Evolutionary conservation across 2,113 vertebrate species (phyloP).

Genomic region (Cynopterus brachyotis): DNA sequence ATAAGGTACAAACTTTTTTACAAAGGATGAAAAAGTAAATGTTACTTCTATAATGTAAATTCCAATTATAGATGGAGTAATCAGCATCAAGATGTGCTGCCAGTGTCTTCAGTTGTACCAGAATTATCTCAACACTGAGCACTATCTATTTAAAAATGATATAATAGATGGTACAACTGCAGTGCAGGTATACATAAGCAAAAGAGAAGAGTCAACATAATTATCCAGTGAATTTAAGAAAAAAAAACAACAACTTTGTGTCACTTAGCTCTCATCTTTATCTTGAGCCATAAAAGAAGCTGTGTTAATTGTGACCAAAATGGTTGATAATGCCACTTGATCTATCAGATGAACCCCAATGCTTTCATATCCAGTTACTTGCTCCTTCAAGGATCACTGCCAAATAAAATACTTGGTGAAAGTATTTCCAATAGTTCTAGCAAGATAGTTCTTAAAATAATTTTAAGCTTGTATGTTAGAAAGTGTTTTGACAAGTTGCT

Average conservation of each 20-base stretch:
- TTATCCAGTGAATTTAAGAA: neutral
- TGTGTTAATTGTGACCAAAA: neutral
- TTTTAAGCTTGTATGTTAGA: neutral
- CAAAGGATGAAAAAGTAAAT: neutral
- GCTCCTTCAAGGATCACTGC: neutral
- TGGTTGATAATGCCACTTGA: neutral
- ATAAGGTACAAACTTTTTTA: neutral
- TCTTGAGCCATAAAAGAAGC: neutral
- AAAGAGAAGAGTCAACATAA: neutral
- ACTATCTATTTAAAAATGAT: neutral
- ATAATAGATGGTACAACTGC: too few relatives aligned
- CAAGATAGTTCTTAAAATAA: slow-evolving; percentile 23
- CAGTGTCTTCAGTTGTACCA: neutral
- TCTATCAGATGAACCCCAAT: neutral
- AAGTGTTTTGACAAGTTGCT: slow-evolving; percentile 54
- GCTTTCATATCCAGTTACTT: neutral
- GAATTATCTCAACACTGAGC: neutral
- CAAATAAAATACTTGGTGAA: neutral
- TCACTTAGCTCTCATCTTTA: neutral
- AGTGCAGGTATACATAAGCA: neutral
- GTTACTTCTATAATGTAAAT: slow-evolving; percentile 3
- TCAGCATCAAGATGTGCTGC: neutral
- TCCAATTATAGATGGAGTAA: neutral
- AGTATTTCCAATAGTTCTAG: neutral
- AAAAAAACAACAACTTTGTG: slow-evolving; percentile 2